Evolutionary conservation across 2,797 vertebrate genomes (phyloP), one percentile per base, ranked within the genome.

Genomic region (Alfaro cultratus): DNA sequence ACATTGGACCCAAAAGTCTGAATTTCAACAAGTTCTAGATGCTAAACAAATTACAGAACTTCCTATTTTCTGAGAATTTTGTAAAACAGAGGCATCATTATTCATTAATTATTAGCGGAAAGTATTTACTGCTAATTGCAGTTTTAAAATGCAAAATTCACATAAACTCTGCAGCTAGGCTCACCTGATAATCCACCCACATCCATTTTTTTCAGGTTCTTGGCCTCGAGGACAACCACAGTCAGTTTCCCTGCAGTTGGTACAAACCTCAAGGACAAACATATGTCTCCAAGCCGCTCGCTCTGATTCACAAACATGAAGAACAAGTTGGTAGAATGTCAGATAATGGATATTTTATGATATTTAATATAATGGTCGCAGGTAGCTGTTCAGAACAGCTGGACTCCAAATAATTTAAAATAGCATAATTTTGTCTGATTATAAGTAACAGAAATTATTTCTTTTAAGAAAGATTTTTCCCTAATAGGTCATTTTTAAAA

Each of bases 171-270:
- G 12, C 26, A 36, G 8, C 0, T 81, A 76, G 55, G 79, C 93
- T 87, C 91, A 98, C 98, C 98, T 91, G 99, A 99, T 88, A 99
- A 96, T 79, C 99, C 99, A 77, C 98, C 98, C 0, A 99, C 98
- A 84, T 99, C 99, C 98, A 99, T 99, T 95, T 99, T 99, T 94
- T 99, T 99, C 83, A 99, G 94, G 93, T 99, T 99, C 96, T 99
- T 99, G 26, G 98, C 98, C 88, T 99, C 98, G 82, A 99, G 94
- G 88, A 99, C 96, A 80, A 99, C 98, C 11, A 99, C 96, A 8
- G 98, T 99, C 91, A 99, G 95, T 86, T 99, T 99, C 82, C 98
- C 98, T 82, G 98, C 97, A 47, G 98, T 99, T 9, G 98, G 98
- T 80, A 99, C 98, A 0, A 98, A 99, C 82, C 98, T 98, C 82